Conservation (phyloP, 2,113 vertebrate genomes). For the Eleginops maclovinus region DNA sequence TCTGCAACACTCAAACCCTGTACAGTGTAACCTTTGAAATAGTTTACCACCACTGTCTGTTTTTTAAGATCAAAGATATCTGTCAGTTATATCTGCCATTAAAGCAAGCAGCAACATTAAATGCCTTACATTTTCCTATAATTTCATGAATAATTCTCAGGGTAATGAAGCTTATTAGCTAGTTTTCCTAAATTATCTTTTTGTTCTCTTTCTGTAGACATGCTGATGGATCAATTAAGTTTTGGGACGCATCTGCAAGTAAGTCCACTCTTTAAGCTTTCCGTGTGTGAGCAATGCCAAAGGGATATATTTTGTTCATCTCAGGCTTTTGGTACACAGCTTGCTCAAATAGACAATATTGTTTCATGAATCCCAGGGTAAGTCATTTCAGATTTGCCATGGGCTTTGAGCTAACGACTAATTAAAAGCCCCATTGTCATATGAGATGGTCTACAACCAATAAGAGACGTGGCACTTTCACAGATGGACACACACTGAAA, state of each 20-base stretch:
- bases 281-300: neutral
- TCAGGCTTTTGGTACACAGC: slow-evolving; percentile 1
- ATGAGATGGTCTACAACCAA: neutral
- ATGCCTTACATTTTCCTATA: neutral
- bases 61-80: neutral
- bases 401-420: neutral
- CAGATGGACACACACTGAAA: neutral
- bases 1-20: slow-evolving; percentile 2
- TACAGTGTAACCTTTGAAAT: slow-evolving; percentile 4
- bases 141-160: neutral
- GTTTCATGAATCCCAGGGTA: slow-evolving; percentile 2
- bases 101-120: neutral
- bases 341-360: neutral
- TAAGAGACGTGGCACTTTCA: slow-evolving; percentile 15
- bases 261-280: slow-evolving; percentile 78
- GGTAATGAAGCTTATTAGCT: neutral
- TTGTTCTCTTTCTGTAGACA: slow-evolving; percentile 83
- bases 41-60: neutral
- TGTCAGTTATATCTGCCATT: neutral
- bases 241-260: slow-evolving; percentile 90
- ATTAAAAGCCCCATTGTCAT: slow-evolving; percentile 3
- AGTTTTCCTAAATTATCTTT: no score
- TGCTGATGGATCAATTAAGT: slow-evolving; percentile 97
- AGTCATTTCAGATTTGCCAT: slow-evolving; percentile 18
- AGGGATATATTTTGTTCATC: neutral